Base-by-base conservation (phyloP, 2,888 invertebrate species). In the Drosophila mercatorum region DNA sequence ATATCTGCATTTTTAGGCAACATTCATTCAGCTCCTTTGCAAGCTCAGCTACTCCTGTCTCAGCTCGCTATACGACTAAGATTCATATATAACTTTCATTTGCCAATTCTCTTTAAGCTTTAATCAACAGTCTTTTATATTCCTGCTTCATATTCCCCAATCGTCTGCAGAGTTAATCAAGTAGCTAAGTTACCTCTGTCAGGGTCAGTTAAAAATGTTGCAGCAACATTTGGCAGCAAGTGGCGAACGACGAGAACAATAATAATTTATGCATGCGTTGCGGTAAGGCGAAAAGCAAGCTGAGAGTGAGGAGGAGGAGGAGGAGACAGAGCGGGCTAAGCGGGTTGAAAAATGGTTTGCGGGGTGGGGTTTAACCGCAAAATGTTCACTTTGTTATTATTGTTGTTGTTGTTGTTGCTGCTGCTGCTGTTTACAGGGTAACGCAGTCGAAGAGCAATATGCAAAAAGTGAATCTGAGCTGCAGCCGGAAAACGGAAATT, bases 181-280 rank as follows among this genome's bases (percentile, higher is more conserved):
- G 26, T 17, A 71, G 44, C 65, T 38, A 17, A 70, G 52, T 14
- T 75, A 31, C 75, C 66, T 56, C 17, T 2, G 12, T 12, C 12
- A 0, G 4, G 6, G 44, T 17, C 28, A 34, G 14, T 49, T 14
- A 5, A 31, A 71, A 79, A 73, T 78, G 72, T 74, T 67, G 71
- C 73, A 70, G 68, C 80, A 72, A 72, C 88, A 87, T 89, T 86
- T 84, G 89, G 80, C 84, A 86, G 81, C 87, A 87, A 84, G 80
- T 85, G 89, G 88, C 80, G 68, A 72, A 58, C 78, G 78, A 77
- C 61, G 73, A 65, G 83, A 69, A 83, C 57, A 89, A 85, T 89
- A 85, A 85, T 85, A 85, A 85, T 89, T 85, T 85, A 85, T 85
- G 89, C 84, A 85, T 89, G 84, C 87, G 84, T 84, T 84, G 89